Evolutionary conservation across 2,113 vertebrate genomes (phyloP).

Genomic region (Prunella himalayana): DNA sequence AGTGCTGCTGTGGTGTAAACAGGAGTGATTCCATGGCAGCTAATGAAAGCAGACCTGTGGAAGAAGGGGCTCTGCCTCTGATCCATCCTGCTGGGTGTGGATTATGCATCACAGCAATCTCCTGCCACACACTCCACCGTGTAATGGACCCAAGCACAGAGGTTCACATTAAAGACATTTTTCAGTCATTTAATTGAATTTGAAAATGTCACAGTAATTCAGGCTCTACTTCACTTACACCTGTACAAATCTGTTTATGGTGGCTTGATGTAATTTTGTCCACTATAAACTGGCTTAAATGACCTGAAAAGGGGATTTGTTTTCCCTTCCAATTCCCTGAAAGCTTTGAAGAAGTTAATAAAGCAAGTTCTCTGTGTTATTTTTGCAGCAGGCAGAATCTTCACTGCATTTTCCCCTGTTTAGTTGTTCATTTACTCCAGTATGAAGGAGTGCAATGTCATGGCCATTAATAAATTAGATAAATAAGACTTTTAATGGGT

Average conservation of each 20-base stretch:
- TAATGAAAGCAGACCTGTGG: not conserved
- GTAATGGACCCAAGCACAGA: not conserved
- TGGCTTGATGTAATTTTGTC: constrained; percentile 14
- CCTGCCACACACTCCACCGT: not conserved
- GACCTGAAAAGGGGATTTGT: not conserved
- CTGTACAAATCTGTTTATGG: constrained; percentile 39
- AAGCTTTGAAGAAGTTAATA: constrained; percentile 21
- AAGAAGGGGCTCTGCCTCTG: not conserved
- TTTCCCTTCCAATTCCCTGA: not conserved
- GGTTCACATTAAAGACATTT: constrained; percentile 17
- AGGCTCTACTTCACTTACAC: constrained; percentile 30
- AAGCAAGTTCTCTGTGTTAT: not conserved
- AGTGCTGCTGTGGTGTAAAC: not conserved
- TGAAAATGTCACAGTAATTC: not conserved
- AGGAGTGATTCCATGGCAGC: not conserved
- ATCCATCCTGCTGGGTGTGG: not conserved
- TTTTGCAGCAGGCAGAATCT: not conserved
- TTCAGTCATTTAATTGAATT: constrained; percentile 49
- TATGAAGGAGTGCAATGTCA: not conserved
- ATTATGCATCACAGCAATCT: constrained; percentile 11
- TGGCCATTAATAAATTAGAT: not conserved
- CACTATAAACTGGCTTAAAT: constrained; percentile 13
- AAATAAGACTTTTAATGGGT: not conserved
- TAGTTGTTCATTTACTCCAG: not conserved
- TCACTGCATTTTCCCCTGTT: not conserved